Evolutionary conservation across 2,797 vertebrate genomes (phyloP).

Genomic region (Silurus lanzhouensis): DNA sequence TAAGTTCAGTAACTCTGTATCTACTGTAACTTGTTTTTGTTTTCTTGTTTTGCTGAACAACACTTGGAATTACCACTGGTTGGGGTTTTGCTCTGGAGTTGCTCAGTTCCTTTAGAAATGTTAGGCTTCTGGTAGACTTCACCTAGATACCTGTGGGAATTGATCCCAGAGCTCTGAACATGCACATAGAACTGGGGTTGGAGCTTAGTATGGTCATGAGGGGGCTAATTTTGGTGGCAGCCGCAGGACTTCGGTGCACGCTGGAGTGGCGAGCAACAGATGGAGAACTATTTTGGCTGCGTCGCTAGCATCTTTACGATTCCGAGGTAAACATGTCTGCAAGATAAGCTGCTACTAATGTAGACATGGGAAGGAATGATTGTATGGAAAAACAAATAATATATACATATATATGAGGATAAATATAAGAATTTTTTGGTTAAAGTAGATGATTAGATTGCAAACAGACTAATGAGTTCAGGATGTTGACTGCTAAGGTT

Average conservation of each 20-base stretch:
- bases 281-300: conserved; percentile 76
- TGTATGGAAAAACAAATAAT: neutral
- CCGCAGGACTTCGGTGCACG: conserved; percentile 46
- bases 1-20: conserved; percentile 76
- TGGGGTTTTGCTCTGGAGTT: neutral
- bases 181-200: conserved; percentile 55
- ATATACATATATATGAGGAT: neutral
- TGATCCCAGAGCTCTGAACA: conserved; percentile 11
- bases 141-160: neutral
- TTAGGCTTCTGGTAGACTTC: neutral
- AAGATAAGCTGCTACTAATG: conserved; percentile 37
- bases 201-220: conserved; percentile 50
- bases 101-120: neutral
- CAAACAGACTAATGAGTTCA: conserved; percentile 41
- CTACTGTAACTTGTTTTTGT: conserved; percentile 20
- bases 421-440: neutral
- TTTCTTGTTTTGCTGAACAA: neutral
- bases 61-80: neutral
- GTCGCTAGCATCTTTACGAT: conserved; percentile 67
- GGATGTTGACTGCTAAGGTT: conserved; percentile 46
- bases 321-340: conserved; percentile 57
- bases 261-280: conserved; percentile 67
- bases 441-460: conserved; percentile 16
- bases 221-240: conserved; percentile 73
- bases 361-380: conserved; percentile 24